Conservation (phyloP, 2,113 vertebrate genomes). For the Blennius ocellaris region DNA sequence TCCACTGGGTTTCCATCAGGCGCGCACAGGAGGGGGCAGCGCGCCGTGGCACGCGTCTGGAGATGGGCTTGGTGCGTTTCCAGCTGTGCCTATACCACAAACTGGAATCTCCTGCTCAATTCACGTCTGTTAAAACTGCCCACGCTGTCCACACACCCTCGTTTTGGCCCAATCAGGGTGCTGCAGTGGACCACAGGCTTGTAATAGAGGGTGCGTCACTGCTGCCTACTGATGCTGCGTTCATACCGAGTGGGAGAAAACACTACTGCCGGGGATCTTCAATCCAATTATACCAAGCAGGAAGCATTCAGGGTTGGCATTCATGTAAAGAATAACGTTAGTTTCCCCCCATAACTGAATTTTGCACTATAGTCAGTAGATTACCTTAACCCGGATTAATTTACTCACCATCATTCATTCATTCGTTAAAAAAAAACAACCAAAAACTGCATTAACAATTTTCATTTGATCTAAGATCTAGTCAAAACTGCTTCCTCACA, state of each 20-base stretch:
- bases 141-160: slow-evolving; percentile 83
- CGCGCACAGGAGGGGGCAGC: slow-evolving; percentile 40
- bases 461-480: not conserved
- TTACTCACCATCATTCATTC: too few species aligned
- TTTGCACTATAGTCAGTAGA: not conserved
- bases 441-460: not conserved
- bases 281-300: not conserved
- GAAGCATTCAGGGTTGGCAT: not conserved
- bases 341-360: not conserved
- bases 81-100: slow-evolving; percentile 67
- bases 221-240: slow-evolving; percentile 65
- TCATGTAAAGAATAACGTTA: too few species aligned
- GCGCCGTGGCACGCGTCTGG: slow-evolving; percentile 56
- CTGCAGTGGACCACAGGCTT: slow-evolving; percentile 69
- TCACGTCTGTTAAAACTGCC: slow-evolving; percentile 78
- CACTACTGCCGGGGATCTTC: slow-evolving; percentile 20
- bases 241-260: slow-evolving; percentile 55
- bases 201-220: slow-evolving; percentile 72
- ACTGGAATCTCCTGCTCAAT: slow-evolving; percentile 78
- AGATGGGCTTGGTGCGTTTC: slow-evolving; percentile 56
- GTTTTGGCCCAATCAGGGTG: slow-evolving; percentile 77
- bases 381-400: too few species aligned
- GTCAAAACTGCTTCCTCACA: not conserved
- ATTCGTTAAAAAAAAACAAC: too few species aligned
- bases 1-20: slow-evolving; percentile 44